Evolutionary conservation across 2,113 vertebrate genomes (phyloP).

Genomic region (Edolisoma coerulescens): DNA sequence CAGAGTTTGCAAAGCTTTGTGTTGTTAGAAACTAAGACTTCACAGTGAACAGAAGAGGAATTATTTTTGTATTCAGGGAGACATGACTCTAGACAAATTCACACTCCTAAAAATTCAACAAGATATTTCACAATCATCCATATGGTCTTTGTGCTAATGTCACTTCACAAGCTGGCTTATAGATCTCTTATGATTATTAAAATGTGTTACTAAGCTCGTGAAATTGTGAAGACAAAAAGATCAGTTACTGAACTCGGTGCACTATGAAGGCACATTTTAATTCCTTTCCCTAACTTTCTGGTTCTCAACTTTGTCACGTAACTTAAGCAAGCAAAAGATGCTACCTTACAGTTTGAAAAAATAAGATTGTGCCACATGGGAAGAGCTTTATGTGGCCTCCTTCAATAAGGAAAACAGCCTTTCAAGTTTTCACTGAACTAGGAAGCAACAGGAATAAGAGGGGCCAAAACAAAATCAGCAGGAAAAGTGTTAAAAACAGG

Average conservation of each 20-base stretch:
- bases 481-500: neutral
- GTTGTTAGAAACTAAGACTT: neutral
- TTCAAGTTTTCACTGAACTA: neutral
- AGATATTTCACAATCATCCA: slow-evolving; percentile 65
- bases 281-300: neutral
- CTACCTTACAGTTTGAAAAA: neutral
- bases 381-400: neutral
- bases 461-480: neutral
- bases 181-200: slow-evolving; percentile 64
- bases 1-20: neutral
- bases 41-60: slow-evolving; percentile 49
- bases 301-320: neutral
- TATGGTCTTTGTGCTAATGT: slow-evolving; percentile 65
- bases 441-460: neutral
- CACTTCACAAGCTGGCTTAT: slow-evolving; percentile 61
- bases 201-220: slow-evolving; percentile 42
- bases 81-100: slow-evolving; percentile 56
- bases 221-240: slow-evolving; percentile 56
- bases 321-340: neutral
- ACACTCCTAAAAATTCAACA: slow-evolving; percentile 62
- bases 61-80: slow-evolving; percentile 47
- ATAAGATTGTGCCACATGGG: neutral
- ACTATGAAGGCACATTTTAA: slow-evolving; percentile 17
- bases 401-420: neutral
- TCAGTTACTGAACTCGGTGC: slow-evolving; percentile 36